phyloP scores from a whole-genome alignment of 2,888 invertebrate species.

The Cremastinae sp. region DNA sequence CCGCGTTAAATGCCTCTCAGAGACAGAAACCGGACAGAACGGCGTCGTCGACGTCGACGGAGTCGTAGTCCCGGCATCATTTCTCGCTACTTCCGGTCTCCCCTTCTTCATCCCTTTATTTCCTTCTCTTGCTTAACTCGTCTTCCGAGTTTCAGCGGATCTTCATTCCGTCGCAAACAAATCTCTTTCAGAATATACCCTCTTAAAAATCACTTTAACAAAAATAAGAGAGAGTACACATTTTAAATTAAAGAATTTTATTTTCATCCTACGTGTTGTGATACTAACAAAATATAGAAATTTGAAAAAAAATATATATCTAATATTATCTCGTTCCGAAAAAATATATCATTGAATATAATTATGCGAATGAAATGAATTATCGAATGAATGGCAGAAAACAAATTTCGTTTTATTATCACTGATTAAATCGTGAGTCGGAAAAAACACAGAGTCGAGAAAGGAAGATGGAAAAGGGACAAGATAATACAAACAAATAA shows the following conservation, averaged over 20 bases:
- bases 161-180: conserved; percentile 40
- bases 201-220: too few relatives aligned
- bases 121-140: conserved; percentile 33
- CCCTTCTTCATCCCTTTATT: conserved; percentile 45
- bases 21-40: conserved; percentile 68
- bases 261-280: too few relatives aligned
- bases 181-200: too few relatives aligned
- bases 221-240: too few relatives aligned
- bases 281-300: too few relatives aligned
- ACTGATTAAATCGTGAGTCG: background rate
- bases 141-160: conserved; percentile 43
- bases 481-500: conserved; percentile 64
- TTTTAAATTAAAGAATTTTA: too few relatives aligned
- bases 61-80: conserved; percentile 48
- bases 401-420: conserved; percentile 22
- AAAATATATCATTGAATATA: too few relatives aligned
- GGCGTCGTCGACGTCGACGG: conserved; percentile 55
- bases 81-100: conserved; percentile 61
- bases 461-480: conserved; percentile 24
- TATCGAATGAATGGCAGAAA: conserved; percentile 4
- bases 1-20: conserved; percentile 73
- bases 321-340: too few relatives aligned
- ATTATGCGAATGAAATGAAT: too few relatives aligned
- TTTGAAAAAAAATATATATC: too few relatives aligned
- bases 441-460: conserved; percentile 27